Evolutionary conservation across 2,888 invertebrate species (phyloP), one percentile per base, ranked within the genome.

Genomic region (Tuberolachnus salignus): DNA sequence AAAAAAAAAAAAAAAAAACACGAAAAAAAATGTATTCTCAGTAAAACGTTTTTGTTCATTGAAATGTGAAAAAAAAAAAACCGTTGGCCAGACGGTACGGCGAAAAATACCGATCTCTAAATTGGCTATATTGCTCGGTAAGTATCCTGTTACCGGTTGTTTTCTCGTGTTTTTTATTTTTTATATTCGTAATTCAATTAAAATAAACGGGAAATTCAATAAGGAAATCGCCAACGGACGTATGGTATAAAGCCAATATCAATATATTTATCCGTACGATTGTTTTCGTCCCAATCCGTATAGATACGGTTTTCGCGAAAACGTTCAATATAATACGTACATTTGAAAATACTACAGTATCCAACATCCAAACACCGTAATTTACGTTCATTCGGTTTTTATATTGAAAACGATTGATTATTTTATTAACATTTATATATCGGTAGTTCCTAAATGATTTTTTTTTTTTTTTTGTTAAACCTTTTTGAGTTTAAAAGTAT

Each of bases 1-100:
- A 26, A 34, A 46, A 16, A 66, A 66, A 61, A 49, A 8, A 26
- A 34, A 46, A 16, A 66, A 66, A 61, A 49, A n/a, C n/a, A n/a
- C n/a, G 13, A 26, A 34, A 46, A 16, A 66, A 66, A 61, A 49
- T 61, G 19, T 61, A 49, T 72, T 61, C 59, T 49, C 34, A 19
- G 14, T 34, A 49, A 61, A 72, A 61, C 34, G 16, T 49, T 71
- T 57, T 57, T 59, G 49, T 72, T 72, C 26, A 34, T 72, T 34
- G 49, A 72, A 72, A 49, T 49, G 72, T 72, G 59, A 49, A 72
- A 72, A 61, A 72, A 71, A 71, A 71, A 71, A 10, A 70, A 70
- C 9, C 11, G n/a, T 19, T 10, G 49, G 1, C 9, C 46, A 61
- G 19, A 61, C 4, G 19, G n/a, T 55, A 23, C n/a, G 9, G 16